These are phyloP conservation scores for Drosophila persimilis DNA, from an alignment of 1,140 invertebrate species.

Conservation along the genomic window DNA sequence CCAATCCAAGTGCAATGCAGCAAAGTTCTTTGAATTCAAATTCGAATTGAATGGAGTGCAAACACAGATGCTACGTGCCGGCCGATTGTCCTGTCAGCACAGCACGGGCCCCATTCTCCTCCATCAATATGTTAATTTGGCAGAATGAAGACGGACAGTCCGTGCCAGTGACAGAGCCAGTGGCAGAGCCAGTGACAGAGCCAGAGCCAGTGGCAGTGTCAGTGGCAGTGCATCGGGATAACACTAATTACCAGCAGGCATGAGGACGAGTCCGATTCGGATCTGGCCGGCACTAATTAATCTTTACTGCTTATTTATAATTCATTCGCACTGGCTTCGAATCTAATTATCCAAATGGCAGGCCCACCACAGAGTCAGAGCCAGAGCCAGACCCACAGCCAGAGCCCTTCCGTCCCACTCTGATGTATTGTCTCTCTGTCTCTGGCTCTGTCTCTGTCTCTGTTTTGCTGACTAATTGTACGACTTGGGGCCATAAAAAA, in stretches of 20 bases:
- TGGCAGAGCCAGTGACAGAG: background rate
- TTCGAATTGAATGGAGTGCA: constrained; percentile 62
- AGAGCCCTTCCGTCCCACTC: constrained; percentile 12
- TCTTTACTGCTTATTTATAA: constrained; percentile 78
- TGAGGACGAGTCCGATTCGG: constrained; percentile 25
- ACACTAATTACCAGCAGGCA: constrained; percentile 58
- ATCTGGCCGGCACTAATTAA: constrained; percentile 60
- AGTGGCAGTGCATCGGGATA: constrained; percentile 17
- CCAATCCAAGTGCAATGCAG: constrained; percentile 39
- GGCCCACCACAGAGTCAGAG: constrained; percentile 32
- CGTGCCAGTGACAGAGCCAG: background rate
- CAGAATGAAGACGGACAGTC: constrained; percentile 4
- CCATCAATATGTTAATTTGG: constrained; percentile 55
- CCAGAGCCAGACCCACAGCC: too few relatives aligned
- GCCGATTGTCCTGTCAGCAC: too few relatives aligned
- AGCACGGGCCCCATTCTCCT: background rate
- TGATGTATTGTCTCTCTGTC: constrained; percentile 24
- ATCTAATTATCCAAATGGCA: constrained; percentile 74
- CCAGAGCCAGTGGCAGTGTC: background rate
- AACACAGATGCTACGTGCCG: constrained; percentile 7
- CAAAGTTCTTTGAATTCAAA: constrained; percentile 43
- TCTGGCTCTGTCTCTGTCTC: constrained; percentile 2
- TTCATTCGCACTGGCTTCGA: constrained; percentile 62
- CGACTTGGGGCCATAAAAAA: constrained; percentile 64
- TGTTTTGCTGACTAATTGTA: constrained; percentile 65